Evolutionary conservation across 1,140 invertebrate species (phyloP).

Genomic region (Drosophila biarmipes): DNA sequence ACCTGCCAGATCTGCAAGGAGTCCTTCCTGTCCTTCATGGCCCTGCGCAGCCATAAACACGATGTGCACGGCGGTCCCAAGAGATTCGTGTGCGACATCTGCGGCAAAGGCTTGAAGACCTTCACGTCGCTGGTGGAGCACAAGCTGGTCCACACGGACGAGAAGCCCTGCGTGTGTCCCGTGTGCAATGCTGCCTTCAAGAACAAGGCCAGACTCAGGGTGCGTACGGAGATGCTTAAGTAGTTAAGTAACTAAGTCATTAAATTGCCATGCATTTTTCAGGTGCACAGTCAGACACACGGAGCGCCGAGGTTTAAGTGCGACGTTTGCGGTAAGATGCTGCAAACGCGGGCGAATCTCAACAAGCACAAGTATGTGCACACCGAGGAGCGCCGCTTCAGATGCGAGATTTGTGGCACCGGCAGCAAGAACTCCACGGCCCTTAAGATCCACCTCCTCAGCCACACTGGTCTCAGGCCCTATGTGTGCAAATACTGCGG

Average conservation of each 20-base stretch:
- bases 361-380: slow-evolving; percentile 85
- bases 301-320: slow-evolving; percentile 84
- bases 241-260: not conserved
- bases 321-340: slow-evolving; percentile 84
- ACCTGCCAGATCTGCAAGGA: slow-evolving; percentile 77
- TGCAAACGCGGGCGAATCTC: slow-evolving; percentile 85
- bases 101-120: slow-evolving; percentile 84
- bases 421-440: slow-evolving; percentile 80
- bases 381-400: slow-evolving; percentile 82
- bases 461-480: slow-evolving; percentile 84
- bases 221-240: not conserved
- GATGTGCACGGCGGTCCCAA: slow-evolving; percentile 83
- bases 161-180: slow-evolving; percentile 46
- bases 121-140: slow-evolving; percentile 84
- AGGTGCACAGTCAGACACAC: slow-evolving; percentile 81
- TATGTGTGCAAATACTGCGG: slow-evolving; percentile 85
- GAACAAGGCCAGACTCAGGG: slow-evolving; percentile 52
- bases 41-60: slow-evolving; percentile 76
- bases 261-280: not conserved
- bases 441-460: slow-evolving; percentile 84
- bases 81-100: slow-evolving; percentile 85
- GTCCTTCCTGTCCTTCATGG: slow-evolving; percentile 58
- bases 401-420: slow-evolving; percentile 78
- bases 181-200: slow-evolving; percentile 56
- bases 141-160: slow-evolving; percentile 84